Evolutionary conservation across 2,113 vertebrate genomes (phyloP).

Genomic region (Nibea albiflora): DNA sequence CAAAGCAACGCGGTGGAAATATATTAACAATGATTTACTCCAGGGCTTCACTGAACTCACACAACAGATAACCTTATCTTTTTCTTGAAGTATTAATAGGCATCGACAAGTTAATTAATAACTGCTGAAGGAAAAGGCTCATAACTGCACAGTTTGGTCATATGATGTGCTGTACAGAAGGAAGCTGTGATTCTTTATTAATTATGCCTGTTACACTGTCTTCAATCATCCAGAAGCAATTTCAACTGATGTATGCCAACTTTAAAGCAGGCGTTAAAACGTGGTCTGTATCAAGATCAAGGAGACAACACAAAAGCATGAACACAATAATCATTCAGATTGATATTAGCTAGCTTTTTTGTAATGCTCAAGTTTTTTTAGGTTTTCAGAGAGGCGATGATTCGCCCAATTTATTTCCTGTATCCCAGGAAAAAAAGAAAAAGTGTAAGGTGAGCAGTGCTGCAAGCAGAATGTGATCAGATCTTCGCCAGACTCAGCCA

Average conservation of each 20-base stretch:
- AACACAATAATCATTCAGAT: background rate
- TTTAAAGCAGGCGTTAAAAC: too few relatives aligned
- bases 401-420: background rate
- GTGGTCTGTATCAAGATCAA: too few relatives aligned
- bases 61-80: background rate
- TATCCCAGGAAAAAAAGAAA: background rate
- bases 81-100: background rate
- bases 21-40: background rate
- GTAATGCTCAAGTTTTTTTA: background rate
- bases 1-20: background rate
- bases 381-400: background rate
- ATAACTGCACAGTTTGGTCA: background rate
- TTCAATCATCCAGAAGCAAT: background rate
- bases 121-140: background rate
- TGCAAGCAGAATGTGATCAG: slow-evolving; percentile 8
- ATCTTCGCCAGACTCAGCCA: background rate
- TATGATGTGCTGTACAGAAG: too few relatives aligned
- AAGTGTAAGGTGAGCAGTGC: background rate
- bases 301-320: too few relatives aligned
- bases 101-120: slow-evolving; percentile 9
- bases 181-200: background rate
- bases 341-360: background rate
- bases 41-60: background rate
- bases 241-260: too few relatives aligned
- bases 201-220: background rate